These are phyloP conservation scores for Eubucco bourcierii DNA, from an alignment of 2,113 vertebrate species.

Conservation along the genomic window DNA sequence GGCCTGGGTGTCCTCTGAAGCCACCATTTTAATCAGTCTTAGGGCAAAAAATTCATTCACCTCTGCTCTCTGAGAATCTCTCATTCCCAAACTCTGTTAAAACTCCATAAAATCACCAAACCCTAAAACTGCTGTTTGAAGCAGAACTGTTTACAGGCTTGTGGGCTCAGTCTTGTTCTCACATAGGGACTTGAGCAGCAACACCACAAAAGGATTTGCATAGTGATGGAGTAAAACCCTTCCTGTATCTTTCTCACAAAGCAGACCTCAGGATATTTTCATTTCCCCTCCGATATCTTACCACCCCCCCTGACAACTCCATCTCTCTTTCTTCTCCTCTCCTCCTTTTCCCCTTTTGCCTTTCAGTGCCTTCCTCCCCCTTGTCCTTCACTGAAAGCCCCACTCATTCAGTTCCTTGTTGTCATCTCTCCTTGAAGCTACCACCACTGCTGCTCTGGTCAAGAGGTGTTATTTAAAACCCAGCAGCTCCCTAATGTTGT, in stretches of 20 bases:
- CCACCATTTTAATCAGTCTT: conserved; percentile 36
- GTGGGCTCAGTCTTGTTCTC: neutral
- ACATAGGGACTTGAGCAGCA: neutral
- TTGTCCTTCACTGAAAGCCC: conserved; percentile 51
- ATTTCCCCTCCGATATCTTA: neutral
- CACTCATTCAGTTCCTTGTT: conserved; percentile 36
- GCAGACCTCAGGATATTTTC: neutral
- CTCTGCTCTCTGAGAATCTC: neutral
- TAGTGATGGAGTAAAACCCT: conserved; percentile 1
- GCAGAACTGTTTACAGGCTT: neutral
- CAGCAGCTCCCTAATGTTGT: conserved; percentile 71
- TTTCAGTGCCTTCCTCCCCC: conserved; percentile 38
- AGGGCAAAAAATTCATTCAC: neutral
- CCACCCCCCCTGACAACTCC: conserved; percentile 5
- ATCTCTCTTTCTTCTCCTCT: conserved; percentile 10
- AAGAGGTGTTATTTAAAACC: conserved; percentile 76
- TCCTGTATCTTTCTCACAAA: conserved; percentile 20
- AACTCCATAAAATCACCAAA: conserved; percentile 31
- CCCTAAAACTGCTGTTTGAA: neutral
- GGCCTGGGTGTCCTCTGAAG: conserved; percentile 18
- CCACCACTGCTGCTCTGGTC: conserved; percentile 68
- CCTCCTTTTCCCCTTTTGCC: conserved; percentile 45
- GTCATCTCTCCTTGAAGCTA: conserved; percentile 63
- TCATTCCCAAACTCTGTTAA: neutral
- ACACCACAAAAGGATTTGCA: neutral